These are phyloP conservation scores for Clarias batrachus DNA, from an alignment of 2,113 vertebrate species.

Conservation along the genomic window DNA sequence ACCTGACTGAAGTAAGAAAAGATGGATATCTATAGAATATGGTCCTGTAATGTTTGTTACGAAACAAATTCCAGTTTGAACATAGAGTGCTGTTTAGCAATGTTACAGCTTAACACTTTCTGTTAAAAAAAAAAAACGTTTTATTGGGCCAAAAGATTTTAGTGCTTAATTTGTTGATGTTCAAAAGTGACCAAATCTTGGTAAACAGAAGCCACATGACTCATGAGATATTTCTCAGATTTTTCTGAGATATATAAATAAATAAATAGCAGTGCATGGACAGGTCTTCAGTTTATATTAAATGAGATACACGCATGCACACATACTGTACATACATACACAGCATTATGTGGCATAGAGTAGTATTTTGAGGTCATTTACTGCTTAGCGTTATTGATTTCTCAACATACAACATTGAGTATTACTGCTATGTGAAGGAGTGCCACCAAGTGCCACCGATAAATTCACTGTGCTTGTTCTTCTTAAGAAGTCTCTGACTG, in stretches of 20 bases:
- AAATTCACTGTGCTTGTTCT: background rate
- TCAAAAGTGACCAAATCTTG: background rate
- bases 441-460: background rate
- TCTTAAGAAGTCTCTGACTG: background rate
- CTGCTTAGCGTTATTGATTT: slow-evolving; percentile 23
- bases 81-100: slow-evolving; percentile 1
- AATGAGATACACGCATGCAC: slow-evolving; percentile 12
- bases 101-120: background rate
- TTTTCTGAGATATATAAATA: slow-evolving; percentile 48
- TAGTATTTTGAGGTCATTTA: slow-evolving; percentile 28
- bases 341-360: slow-evolving; percentile 36
- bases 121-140: background rate
- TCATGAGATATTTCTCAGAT: background rate
- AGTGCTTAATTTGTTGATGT: background rate
- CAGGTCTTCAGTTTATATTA: slow-evolving; percentile 34
- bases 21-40: background rate
- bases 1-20: background rate
- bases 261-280: slow-evolving; percentile 57
- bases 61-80: slow-evolving; percentile 44
- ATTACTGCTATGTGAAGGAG: slow-evolving; percentile 20
- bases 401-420: slow-evolving; percentile 33
- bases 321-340: background rate
- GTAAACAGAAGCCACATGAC: background rate
- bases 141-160: background rate
- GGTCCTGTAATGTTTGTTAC: background rate